Base-by-base conservation (phyloP, 2,888 invertebrate species). In the Cyaniris semiargus region DNA sequence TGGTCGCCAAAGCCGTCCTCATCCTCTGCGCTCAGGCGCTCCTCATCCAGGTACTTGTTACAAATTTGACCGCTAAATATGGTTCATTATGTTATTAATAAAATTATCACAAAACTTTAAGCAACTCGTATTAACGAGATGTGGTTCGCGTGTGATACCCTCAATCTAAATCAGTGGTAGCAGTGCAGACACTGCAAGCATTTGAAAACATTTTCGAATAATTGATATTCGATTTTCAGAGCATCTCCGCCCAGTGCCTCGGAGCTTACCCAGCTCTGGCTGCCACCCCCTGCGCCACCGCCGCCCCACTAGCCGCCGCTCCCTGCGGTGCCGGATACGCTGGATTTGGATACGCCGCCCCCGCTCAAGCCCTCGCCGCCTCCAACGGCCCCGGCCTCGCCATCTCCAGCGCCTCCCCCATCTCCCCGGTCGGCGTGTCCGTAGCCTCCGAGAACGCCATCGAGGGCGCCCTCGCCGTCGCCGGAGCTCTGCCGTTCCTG, bases 11-110 rank as follows among this genome's bases (percentile, higher is more conserved):
- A 78, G 78, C 83, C 76, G 71, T 86, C 74, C 76, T 87, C 23
- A 60, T 86, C 21, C 77, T 86, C 80, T 86, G 84, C 83, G 78
- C 83, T 78, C 86, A 86, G 80, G 85, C 84, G 81, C 85, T 83
- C 81, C 82, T 78, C 72, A 74, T 78, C 27, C 77, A 77, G 78
- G 78, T 77, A 78, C 48, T 27, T 31, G 27, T 31, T 15, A 44
- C 21, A 72, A 8, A 70, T 34, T 27, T 27, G 27, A 27, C 27
- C 27, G 27, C n/a, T 8, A 60, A 38, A 38, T 38, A 38, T 38
- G 38, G 38, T 4, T 8, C 2, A 38, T 8, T 38, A 38, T 38
- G 6, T 38, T 38, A 27, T 38, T 38, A 3, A 38, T 4, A 38
- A 7, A 38, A 38, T 7, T 38, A 38, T 38, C 38, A 8, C 38